Evolutionary conservation across 2,113 vertebrate genomes (phyloP).

Genomic region (Ameiurus melas): DNA sequence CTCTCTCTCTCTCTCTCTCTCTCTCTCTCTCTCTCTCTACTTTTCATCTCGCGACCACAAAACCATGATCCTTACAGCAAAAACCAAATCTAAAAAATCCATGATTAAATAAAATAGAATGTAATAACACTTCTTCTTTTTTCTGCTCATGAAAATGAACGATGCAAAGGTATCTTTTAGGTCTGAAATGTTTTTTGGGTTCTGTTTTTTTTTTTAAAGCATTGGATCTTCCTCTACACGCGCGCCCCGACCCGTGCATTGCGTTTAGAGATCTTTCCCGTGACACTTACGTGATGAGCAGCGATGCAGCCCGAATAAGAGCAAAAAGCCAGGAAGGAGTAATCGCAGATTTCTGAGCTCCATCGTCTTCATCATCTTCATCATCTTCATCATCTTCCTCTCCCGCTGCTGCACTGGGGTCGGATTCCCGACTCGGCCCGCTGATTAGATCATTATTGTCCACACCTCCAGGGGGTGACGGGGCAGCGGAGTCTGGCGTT

Average conservation of each 20-base stretch:
- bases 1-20: constrained; percentile 11
- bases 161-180: neutral
- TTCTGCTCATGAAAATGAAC: neutral
- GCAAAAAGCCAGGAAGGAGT: constrained; percentile 72
- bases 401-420: constrained; percentile 53
- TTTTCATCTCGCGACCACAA: neutral
- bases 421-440: constrained; percentile 58
- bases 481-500: constrained; percentile 61
- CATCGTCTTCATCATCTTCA: constrained; percentile 77
- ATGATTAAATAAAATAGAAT: neutral
- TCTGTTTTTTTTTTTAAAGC: too few species aligned
- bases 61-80: neutral
- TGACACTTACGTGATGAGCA: constrained; percentile 77
- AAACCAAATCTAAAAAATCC: neutral
- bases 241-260: neutral
- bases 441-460: constrained; percentile 59
- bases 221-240: neutral
- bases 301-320: constrained; percentile 70
- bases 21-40: constrained; percentile 1
- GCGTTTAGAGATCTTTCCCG: neutral
- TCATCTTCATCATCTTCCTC: constrained; percentile 75
- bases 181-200: too few species aligned
- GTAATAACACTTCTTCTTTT: neutral
- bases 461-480: constrained; percentile 48
- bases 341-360: constrained; percentile 62